Evolutionary conservation across 2,888 invertebrate genomes (phyloP).

Genomic region (Drosophila suboccidentalis): DNA sequence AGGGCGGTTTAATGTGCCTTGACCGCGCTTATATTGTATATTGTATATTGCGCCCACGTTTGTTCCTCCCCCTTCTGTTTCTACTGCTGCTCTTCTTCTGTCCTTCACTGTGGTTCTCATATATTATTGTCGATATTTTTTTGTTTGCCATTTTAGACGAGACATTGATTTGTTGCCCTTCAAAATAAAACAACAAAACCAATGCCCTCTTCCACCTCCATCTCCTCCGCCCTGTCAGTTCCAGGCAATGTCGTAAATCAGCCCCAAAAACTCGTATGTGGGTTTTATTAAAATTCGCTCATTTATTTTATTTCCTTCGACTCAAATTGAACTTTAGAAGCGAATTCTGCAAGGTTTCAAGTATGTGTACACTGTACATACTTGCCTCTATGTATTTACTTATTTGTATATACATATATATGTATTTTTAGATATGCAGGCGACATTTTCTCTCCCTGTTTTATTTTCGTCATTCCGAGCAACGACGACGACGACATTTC

Average conservation of each 20-base stretch:
- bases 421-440: slow-evolving; percentile 45
- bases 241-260: slow-evolving; percentile 43
- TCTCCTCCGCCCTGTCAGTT: slow-evolving; percentile 16
- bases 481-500: slow-evolving; percentile 28
- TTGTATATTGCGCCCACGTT: slow-evolving; percentile 21
- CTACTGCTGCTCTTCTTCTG: neutral
- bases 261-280: slow-evolving; percentile 27
- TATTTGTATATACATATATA: slow-evolving; percentile 20
- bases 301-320: slow-evolving; percentile 35
- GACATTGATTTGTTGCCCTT: slow-evolving; percentile 48
- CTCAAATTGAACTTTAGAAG: slow-evolving; percentile 21
- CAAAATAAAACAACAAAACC: slow-evolving; percentile 17
- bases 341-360: slow-evolving; percentile 26
- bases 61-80: neutral
- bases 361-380: slow-evolving; percentile 8
- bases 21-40: slow-evolving; percentile 13
- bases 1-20: slow-evolving; percentile 15
- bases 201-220: neutral
- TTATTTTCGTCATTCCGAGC: slow-evolving; percentile 39
- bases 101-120: slow-evolving; percentile 17
- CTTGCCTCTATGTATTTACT: slow-evolving; percentile 11
- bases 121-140: slow-evolving; percentile 34
- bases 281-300: slow-evolving; percentile 42
- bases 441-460: slow-evolving; percentile 45
- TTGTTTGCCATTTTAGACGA: slow-evolving; percentile 36